phyloP scores from a whole-genome alignment of 2,888 invertebrate species.

The Synergus laeviventris region DNA sequence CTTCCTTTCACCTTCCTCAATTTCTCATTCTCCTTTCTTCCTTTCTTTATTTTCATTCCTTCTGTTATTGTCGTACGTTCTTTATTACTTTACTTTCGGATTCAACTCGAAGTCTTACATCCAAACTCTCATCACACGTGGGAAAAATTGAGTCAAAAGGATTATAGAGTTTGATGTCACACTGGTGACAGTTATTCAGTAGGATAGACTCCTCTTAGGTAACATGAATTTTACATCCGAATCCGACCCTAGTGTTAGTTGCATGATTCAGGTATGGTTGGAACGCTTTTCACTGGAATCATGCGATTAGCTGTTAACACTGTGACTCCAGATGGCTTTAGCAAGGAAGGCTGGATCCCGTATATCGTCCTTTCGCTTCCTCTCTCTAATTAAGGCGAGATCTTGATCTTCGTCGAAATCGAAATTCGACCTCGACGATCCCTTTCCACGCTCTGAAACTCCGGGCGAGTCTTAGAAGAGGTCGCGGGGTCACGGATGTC shows the following conservation, averaged over 20 bases:
- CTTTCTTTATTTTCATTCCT: background rate
- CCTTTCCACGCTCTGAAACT: slow-evolving; percentile 30
- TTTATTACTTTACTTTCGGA: slow-evolving; percentile 11
- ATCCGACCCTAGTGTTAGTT: background rate
- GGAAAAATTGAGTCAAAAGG: background rate
- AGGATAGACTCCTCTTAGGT: background rate
- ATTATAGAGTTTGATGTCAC: background rate
- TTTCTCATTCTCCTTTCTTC: slow-evolving; percentile 36
- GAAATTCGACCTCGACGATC: slow-evolving; percentile 38
- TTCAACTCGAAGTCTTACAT: background rate
- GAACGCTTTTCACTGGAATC: background rate
- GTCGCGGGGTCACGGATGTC: slow-evolving; percentile 66
- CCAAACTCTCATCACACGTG: background rate
- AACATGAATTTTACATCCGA: too few species aligned
- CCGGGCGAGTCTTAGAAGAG: slow-evolving; percentile 43
- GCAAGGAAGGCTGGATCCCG: slow-evolving; percentile 29
- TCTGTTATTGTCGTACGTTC: background rate
- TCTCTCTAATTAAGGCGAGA: slow-evolving; percentile 38
- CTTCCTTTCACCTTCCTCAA: slow-evolving; percentile 42
- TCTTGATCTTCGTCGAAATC: slow-evolving; percentile 40
- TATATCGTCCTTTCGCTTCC: slow-evolving; percentile 31
- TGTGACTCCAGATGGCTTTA: slow-evolving; percentile 28
- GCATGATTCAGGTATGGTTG: background rate
- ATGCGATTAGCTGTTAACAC: slow-evolving; percentile 26
- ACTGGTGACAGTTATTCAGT: background rate